These are phyloP conservation scores for Jordanella pulchra DNA, from an alignment of 2,797 vertebrate genomes.

Conservation along the genomic window DNA sequence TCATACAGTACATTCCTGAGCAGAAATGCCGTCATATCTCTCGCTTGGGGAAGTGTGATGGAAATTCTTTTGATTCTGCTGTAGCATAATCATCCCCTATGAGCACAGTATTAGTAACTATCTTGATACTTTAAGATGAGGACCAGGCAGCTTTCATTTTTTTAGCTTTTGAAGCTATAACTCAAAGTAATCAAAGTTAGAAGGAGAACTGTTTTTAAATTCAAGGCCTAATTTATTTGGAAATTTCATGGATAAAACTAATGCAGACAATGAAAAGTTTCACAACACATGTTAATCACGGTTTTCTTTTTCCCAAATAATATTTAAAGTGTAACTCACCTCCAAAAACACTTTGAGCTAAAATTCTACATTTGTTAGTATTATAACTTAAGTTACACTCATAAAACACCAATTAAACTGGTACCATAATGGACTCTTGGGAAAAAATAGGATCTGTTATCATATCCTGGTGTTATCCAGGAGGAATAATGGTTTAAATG, in stretches of 20 bases:
- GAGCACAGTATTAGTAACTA: neutral
- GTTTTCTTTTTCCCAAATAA: neutral
- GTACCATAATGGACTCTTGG: neutral
- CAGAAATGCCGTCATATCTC: slow-evolving; percentile 19
- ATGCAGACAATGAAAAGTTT: no score
- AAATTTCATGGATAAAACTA: no score
- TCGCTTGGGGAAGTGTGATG: slow-evolving; percentile 10
- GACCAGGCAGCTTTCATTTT: neutral
- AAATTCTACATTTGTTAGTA: neutral
- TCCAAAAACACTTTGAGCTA: no score
- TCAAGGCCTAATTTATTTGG: no score
- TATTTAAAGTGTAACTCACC: no score
- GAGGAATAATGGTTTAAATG: neutral
- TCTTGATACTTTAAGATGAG: neutral
- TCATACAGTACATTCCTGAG: slow-evolving; percentile 13
- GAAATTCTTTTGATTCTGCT: slow-evolving; percentile 4
- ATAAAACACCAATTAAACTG: neutral
- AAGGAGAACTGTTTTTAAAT: no score
- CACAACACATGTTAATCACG: no score
- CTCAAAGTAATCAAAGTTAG: neutral
- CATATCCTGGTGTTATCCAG: no score
- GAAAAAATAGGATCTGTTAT: no score
- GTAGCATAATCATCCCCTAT: neutral
- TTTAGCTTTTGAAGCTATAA: neutral
- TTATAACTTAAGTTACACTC: no score